phyloP scores from a whole-genome alignment of 2,888 invertebrate genomes.

The Zhuqinia jingwanae region DNA sequence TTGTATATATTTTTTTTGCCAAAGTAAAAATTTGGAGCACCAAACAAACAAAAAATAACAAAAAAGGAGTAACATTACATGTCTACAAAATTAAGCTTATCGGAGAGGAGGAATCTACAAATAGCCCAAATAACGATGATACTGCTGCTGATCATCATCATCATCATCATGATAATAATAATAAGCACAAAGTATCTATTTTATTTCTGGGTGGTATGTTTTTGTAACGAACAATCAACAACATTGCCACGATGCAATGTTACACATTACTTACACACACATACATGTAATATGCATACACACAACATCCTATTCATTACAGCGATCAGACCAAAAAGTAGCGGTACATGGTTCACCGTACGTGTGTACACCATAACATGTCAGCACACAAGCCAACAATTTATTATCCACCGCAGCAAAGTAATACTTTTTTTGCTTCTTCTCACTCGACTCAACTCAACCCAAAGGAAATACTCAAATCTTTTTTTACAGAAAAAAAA shows the following conservation, averaged over 20 bases:
- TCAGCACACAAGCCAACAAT: constrained; percentile 69
- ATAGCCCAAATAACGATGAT: constrained; percentile 23
- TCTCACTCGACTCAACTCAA: neutral
- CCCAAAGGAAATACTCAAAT: constrained; percentile 10
- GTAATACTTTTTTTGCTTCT: constrained; percentile 40
- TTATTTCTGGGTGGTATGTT: constrained; percentile 46
- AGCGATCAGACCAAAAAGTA: constrained; percentile 36
- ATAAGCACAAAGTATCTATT: neutral
- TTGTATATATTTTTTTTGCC: no score
- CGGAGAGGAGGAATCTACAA: constrained; percentile 33
- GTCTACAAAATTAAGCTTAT: constrained; percentile 42
- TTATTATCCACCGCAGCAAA: constrained; percentile 44
- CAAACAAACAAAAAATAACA: constrained; percentile 3
- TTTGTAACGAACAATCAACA: constrained; percentile 11
- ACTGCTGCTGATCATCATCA: neutral
- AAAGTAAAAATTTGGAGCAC: constrained; percentile 32
- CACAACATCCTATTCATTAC: neutral
- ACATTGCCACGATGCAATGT: neutral
- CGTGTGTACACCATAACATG: constrained; percentile 60
- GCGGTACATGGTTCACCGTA: constrained; percentile 52
- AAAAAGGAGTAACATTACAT: constrained; percentile 4
- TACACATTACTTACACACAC: constrained; percentile 15
- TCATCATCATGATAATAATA: neutral
- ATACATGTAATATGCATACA: no score
- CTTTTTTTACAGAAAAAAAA: constrained; percentile 19